Evolutionary conservation across 2,113 vertebrate genomes (phyloP).

Genomic region (Anseranas semipalmata): DNA sequence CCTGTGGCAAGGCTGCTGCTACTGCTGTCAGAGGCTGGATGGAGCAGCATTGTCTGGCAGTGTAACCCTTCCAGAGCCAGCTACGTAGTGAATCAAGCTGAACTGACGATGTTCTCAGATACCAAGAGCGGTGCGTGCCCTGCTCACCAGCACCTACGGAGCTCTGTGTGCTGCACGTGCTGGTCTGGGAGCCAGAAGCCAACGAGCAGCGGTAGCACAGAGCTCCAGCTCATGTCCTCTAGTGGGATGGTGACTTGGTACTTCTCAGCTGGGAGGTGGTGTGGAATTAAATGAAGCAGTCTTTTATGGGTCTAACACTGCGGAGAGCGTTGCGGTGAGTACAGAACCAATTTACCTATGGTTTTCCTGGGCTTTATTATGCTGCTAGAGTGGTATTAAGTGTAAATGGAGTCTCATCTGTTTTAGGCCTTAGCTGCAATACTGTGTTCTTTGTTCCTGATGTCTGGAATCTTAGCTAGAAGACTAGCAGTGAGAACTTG

Average conservation of each 20-base stretch:
- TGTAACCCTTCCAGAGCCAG: not conserved
- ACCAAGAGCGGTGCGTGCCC: not conserved
- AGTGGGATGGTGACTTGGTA: not conserved
- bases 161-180: too few relatives aligned
- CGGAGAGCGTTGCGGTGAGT: not conserved
- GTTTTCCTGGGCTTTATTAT: not conserved
- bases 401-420: not conserved
- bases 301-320: not conserved
- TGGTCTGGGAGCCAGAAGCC: too few relatives aligned
- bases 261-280: not conserved
- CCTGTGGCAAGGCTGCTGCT: not conserved
- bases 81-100: not conserved
- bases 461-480: not conserved
- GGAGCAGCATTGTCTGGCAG: not conserved
- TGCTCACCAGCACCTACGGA: not conserved
- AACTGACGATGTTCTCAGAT: too few relatives aligned
- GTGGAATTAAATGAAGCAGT: not conserved
- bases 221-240: too few relatives aligned
- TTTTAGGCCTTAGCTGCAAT: not conserved
- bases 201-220: too few relatives aligned
- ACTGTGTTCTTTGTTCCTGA: not conserved
- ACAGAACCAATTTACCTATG: not conserved
- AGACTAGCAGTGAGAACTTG: not conserved
- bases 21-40: not conserved
- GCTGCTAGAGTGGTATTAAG: not conserved